Conservation (phyloP, 92 coral and sea anemone species). For the Chrysogorgia sp. region DNA sequence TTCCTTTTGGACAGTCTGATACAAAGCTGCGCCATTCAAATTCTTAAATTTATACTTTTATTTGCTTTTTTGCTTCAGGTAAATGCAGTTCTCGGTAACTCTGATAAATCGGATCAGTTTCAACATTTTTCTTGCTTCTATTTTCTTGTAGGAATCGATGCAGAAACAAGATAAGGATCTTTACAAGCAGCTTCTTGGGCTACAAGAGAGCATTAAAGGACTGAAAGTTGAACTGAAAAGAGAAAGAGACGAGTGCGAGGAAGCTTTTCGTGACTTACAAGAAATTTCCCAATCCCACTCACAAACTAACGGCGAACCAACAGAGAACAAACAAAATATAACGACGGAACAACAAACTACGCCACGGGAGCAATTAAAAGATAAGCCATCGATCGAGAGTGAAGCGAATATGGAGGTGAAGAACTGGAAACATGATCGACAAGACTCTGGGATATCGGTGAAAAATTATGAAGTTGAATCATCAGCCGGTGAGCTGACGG, state of each 20-base stretch:
- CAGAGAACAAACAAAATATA: background rate
- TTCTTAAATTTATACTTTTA: too few relatives aligned
- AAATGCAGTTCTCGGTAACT: too few relatives aligned
- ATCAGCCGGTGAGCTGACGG: background rate
- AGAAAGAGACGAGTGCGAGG: conserved; percentile 35
- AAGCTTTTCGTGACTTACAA: conserved; percentile 28
- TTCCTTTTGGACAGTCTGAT: background rate
- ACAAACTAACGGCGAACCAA: background rate
- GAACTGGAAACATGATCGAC: conserved; percentile 35
- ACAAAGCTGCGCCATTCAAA: too few relatives aligned
- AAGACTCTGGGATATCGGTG: conserved; percentile 40
- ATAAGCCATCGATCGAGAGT: background rate
- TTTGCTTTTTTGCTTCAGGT: background rate
- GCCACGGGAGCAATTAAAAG: background rate
- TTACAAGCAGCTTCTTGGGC: conserved; percentile 16
- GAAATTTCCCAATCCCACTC: conserved; percentile 37
- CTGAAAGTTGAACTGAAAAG: conserved; percentile 22
- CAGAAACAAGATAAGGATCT: conserved; percentile 36
- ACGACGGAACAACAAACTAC: background rate
- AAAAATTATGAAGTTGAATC: conserved; percentile 1
- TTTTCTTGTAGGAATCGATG: conserved; percentile 23
- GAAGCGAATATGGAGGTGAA: background rate
- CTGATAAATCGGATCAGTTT: background rate
- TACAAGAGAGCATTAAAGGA: conserved; percentile 17
- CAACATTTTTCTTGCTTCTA: background rate